Conservation (phyloP, 2,797 vertebrate genomes). For the Zalophus californianus region DNA sequence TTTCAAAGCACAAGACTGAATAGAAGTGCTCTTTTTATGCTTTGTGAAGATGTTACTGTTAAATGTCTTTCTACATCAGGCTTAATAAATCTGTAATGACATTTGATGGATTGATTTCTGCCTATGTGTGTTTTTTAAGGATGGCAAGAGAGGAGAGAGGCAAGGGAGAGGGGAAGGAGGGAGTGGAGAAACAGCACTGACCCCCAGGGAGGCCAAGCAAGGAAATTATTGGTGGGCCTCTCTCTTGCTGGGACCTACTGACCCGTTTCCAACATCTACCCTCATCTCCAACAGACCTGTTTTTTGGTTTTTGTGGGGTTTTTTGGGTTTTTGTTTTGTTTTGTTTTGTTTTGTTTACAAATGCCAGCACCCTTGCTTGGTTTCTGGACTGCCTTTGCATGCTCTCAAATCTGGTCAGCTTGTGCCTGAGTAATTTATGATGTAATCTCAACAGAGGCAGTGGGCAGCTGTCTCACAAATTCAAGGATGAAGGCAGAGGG, state of each 20-base stretch:
- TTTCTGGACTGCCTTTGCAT: conserved; percentile 43
- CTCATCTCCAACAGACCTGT: neutral
- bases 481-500: conserved; percentile 75
- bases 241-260: neutral
- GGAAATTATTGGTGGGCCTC: conserved; percentile 49
- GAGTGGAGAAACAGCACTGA: neutral
- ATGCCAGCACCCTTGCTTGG: neutral
- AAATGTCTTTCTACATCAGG: conserved; percentile 92
- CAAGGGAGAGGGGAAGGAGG: neutral
- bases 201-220: conserved; percentile 64
- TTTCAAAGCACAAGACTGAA: conserved; percentile 92
- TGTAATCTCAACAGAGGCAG: conserved; percentile 74
- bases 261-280: neutral
- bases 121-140: conserved; percentile 76
- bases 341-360: neutral
- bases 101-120: conserved; percentile 91
- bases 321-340: neutral
- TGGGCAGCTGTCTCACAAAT: conserved; percentile 80
- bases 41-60: conserved; percentile 91
- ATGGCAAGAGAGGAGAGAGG: conserved; percentile 42
- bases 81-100: conserved; percentile 93
- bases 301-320: neutral
- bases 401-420: conserved; percentile 62
- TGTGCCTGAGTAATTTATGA: conserved; percentile 77
- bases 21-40: conserved; percentile 91